Evolutionary conservation across 2,113 vertebrate genomes (phyloP), one percentile per base, ranked within the genome.

Genomic region (Pomatorhinus ruficollis): DNA sequence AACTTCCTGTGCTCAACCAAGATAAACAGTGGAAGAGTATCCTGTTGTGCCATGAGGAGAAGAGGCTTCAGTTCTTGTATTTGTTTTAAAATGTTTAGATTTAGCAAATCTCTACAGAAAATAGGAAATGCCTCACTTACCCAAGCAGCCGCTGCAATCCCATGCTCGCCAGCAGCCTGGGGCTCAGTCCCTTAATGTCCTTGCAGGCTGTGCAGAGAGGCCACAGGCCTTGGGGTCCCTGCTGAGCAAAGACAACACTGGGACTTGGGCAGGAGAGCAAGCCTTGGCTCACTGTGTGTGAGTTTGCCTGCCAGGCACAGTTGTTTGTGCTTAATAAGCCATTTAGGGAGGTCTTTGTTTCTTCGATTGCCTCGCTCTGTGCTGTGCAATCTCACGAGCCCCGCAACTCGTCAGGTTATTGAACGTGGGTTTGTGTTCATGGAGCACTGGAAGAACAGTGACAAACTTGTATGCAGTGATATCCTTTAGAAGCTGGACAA

Each of bases 291-390:
- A 0, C 18, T 11, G 21, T 39, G 45, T n/a, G 33, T 8, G 59
- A 31, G 12, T 42, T 40, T 88, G 75, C 42, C 74, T 89, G 70
- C 37, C 53, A 59, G 44, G 63, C 54, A 23, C 42, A 15, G 64
- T 70, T 61, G 15, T 60, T 87, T 64, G 57, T 69, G 69, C 33
- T 78, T 21, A 61, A 65, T 35, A 84, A 77, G 22, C 12, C 42
- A 2, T 83, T 78, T 42, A 52, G 52, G 60, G 80, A 79, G 40
- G 40, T 20, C 50, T 59, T 33, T 44, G 42, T 28, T 89, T 33
- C 61, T 87, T 33, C 0, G 1, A 3, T 18, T 57, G 33, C 5
- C 0, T 20, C 11, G 42, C 24, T n/a, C 47, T 0, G 0, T 9
- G 60, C 56, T 49, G 30, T 31, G 52, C 7, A 17, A 50, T 45